Conservation (phyloP, 2,888 invertebrate genomes). For the Nycteola revayana region DNA sequence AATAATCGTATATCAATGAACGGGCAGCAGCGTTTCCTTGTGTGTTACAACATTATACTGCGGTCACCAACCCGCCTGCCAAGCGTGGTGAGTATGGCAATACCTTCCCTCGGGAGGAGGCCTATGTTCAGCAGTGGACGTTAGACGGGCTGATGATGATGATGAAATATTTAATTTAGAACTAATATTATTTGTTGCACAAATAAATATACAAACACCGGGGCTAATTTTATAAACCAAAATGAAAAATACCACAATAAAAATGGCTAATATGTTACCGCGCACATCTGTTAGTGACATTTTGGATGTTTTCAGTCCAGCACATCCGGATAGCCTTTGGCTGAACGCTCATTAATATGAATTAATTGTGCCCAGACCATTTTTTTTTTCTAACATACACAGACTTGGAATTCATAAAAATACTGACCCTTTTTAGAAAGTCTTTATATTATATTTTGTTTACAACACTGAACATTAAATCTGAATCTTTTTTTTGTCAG, state of each 20-base stretch:
- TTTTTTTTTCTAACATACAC: constrained; percentile 5
- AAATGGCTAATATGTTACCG: constrained; percentile 20
- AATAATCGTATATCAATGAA: no score
- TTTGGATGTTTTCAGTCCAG: constrained; percentile 31
- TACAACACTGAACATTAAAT: constrained; percentile 17
- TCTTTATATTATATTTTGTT: constrained; percentile 11
- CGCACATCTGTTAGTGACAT: constrained; percentile 26
- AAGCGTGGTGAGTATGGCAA: no score
- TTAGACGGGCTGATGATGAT: no score
- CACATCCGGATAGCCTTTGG: constrained; percentile 35
- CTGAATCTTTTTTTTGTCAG: constrained; percentile 8
- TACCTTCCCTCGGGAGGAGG: no score
- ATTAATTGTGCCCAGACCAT: constrained; percentile 45
- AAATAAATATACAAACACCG: no score
- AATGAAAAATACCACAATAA: constrained; percentile 3
- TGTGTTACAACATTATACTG: no score
- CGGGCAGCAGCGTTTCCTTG: no score
- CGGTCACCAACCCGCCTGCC: no score
- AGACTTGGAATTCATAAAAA: constrained; percentile 13
- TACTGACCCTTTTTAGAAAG: constrained; percentile 1
- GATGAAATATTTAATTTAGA: no score
- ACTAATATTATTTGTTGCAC: no score
- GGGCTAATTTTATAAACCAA: no score
- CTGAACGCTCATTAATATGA: constrained; percentile 47
- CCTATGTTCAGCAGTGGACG: no score